Base-by-base conservation (phyloP, 2,888 invertebrate species). In the Eupithecia tripunctaria region DNA sequence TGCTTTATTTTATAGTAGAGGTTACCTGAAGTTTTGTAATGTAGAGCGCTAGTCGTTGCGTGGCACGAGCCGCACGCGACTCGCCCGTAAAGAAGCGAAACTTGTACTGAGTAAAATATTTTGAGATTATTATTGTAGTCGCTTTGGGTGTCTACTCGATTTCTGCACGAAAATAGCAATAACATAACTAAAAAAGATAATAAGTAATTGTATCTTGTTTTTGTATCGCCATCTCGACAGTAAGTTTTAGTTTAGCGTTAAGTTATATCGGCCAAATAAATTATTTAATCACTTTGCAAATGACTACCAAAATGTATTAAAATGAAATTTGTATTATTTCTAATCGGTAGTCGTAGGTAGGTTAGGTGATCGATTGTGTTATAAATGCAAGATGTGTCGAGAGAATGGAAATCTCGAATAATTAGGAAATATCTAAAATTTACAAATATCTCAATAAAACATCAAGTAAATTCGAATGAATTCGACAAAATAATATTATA, bases 251-350 rank as follows among this genome's bases (percentile, higher is more conserved):
- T 74, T 67, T 79, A 80, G 76, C 72, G 71, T 78, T 87, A 86
- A 85, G 86, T 84, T 82, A 80, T 83, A 84, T 86, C 82, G 87
- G 88, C 88, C 88, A 88, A 89, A 89, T 86, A 83, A 82, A 83
- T 78, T 83, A 84, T 84, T 84, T 82, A 82, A 82, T 77, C 78
- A 77, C 80, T 81, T 78, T 82, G 56, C 70, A 59, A 71, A 75
- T 74, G 67, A 71, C 75, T 77, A 88, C 88, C 88, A 85, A 88
- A 86, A 88, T 87, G 88, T 90, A 90, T 89, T 89, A 84, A 82
- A 82, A 81, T 82, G 79, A 82, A 76, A 81, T 82, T 83, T 74
- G 68, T 76, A 77, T 76, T 74, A 76, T 78, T 82, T 82, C 79
- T 80, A 79, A 80, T 82, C 80, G 77, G 79, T 79, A 80, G 76